Evolutionary conservation across 2,113 vertebrate genomes (phyloP), one percentile per base, ranked within the genome.

Genomic region (Zosterops borbonicus): DNA sequence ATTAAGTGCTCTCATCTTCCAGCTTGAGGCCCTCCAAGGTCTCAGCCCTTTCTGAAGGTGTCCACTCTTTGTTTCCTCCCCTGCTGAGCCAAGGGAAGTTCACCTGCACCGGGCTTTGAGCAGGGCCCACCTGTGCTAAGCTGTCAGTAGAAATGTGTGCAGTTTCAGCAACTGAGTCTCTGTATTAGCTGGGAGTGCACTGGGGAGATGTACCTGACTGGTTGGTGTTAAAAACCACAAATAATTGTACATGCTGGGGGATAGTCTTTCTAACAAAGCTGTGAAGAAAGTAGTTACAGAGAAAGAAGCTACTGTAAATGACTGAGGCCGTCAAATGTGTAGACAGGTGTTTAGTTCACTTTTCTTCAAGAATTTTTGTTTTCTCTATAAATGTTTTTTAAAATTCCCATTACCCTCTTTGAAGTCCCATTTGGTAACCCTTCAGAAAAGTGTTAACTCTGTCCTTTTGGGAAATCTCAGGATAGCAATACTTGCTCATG

Each of bases 161-260:
- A 24, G 18, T 64, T 94, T 78, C 28, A 27, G 55, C 46, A 44
- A 0, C 27, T 65, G 46, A 19, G 55, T 28, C 29, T 89, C 44
- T 22, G 0, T 49, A 21, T 46, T 84, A 81, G 31, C 24, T 17
- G 37, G 35, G 55, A 1, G 0, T 83, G 28, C 31, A 9, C 6
- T 69, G 59, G 19, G 22, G 28, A 74, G 41, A 46, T 53, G 6
- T 29, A 33, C 10, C 35, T 41, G 2, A 39, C 31, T 76, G 59
- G 11, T 1, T 55, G 42, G 14, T 63, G n/a, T 78, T 87, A 52
- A 55, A 68, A 86, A 74, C 2, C 35, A 62, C 7, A 25, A 46
- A 35, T 84, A 42, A 35, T 78, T 74, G 16, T 37, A 33, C 52
- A 13, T 39, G 29, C 60, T 39, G 4, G 0, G 25, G 49, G 27